Conservation (phyloP, 2,888 invertebrate species). For the Hyles lineata region DNA sequence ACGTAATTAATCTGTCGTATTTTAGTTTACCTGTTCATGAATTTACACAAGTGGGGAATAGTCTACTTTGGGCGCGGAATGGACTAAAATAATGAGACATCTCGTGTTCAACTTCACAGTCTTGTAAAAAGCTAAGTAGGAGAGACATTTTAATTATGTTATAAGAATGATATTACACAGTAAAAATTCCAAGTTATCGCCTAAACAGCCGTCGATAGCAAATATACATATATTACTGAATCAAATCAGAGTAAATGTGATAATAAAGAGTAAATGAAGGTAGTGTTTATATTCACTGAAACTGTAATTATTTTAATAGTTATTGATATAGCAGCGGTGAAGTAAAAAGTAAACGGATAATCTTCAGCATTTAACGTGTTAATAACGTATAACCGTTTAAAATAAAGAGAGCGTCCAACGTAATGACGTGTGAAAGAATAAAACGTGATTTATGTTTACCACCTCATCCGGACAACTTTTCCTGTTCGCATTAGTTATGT, state of each 20-base stretch:
- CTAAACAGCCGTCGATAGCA: neutral
- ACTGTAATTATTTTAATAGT: neutral
- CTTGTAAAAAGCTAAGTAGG: too few species aligned
- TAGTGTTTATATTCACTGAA: neutral
- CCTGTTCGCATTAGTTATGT: neutral
- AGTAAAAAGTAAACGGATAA: neutral
- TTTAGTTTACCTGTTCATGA: too few species aligned
- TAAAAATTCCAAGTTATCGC: neutral
- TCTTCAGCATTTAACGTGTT: neutral
- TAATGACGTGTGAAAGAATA: constrained; percentile 4
- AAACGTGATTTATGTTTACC: constrained; percentile 10
- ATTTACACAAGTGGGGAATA: too few species aligned
- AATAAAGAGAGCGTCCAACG: constrained; percentile 2
- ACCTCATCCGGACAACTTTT: neutral
- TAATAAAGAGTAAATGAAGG: neutral
- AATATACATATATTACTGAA: neutral
- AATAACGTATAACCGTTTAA: neutral
- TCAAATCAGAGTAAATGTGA: neutral
- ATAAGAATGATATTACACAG: neutral
- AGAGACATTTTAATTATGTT: too few species aligned
- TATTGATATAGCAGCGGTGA: neutral
- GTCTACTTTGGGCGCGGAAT: too few species aligned
- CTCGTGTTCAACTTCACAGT: too few species aligned
- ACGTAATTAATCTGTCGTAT: too few species aligned
- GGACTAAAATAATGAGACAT: too few species aligned